Conservation (phyloP, 1,140 invertebrate species). For the Latrodectus geometricus region DNA sequence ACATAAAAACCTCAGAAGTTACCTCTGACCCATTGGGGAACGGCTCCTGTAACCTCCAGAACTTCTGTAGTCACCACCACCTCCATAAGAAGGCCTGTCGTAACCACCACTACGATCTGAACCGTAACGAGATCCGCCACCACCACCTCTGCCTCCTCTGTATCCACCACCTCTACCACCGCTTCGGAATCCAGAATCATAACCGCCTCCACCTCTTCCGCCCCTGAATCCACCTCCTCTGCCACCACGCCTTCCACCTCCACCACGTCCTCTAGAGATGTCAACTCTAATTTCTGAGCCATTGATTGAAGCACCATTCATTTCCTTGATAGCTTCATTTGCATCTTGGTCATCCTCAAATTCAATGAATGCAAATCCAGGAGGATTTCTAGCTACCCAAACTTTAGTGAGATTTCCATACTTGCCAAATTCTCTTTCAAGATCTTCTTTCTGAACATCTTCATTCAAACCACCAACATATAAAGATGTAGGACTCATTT, state of each 20-base stretch:
- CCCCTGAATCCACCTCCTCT: conserved; percentile 60
- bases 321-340: conserved; percentile 72
- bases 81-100: conserved; percentile 37
- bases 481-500: conserved; percentile 62
- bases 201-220: conserved; percentile 51
- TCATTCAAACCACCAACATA: conserved; percentile 65
- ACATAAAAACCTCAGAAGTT: not conserved
- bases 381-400: conserved; percentile 75
- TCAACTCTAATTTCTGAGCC: conserved; percentile 64
- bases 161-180: conserved; percentile 51
- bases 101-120: conserved; percentile 25
- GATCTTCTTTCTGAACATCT: conserved; percentile 64
- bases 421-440: conserved; percentile 72
- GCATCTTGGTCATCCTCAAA: conserved; percentile 75
- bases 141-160: conserved; percentile 36
- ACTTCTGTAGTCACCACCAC: conserved; percentile 32
- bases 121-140: conserved; percentile 34
- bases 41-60: conserved; percentile 47
- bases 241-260: conserved; percentile 53
- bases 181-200: conserved; percentile 49
- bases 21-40: conserved; percentile 57
- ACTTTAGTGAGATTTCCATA: conserved; percentile 75
- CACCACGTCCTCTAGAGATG: conserved; percentile 62
- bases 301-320: conserved; percentile 71
- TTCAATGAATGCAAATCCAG: conserved; percentile 76